Percentiles rank a stretch among this genome's conserved stretches.
Evolutionary conservation across 2,888 invertebrate genomes (phyloP).

Genomic region (Sarcophaga subvicina): DNA sequence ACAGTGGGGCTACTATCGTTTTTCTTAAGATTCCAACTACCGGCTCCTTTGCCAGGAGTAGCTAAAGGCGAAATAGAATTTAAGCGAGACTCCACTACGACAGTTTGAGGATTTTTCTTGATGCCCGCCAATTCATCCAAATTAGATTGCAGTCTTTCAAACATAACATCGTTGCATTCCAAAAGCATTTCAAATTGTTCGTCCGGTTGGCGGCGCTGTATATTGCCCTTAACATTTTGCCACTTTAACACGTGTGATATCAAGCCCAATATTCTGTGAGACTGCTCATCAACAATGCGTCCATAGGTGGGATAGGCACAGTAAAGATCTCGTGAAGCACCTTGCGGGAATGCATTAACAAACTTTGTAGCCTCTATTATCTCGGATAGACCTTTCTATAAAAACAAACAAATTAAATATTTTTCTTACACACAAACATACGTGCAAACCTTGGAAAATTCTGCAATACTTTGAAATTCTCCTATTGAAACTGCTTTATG

Average conservation of each 20-base stretch:
- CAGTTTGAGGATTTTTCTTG: constrained; percentile 83
- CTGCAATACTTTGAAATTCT: constrained; percentile 70
- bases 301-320: constrained; percentile 90
- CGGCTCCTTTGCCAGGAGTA: constrained; percentile 76
- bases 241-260: constrained; percentile 84
- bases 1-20: constrained; percentile 69
- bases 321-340: constrained; percentile 88
- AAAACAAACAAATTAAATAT: too few species aligned
- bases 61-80: constrained; percentile 61
- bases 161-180: constrained; percentile 91
- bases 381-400: constrained; percentile 83
- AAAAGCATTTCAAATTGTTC: constrained; percentile 89
- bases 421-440: constrained; percentile 52
- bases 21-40: constrained; percentile 84
- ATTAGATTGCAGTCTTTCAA: constrained; percentile 90
- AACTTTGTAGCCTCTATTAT: constrained; percentile 87
- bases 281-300: constrained; percentile 85
- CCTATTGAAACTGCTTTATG: constrained; percentile 62
- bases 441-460: constrained; percentile 75
- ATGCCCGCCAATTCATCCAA: constrained; percentile 87
- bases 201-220: constrained; percentile 84
- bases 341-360: constrained; percentile 88
- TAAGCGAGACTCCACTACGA: constrained; percentile 81
- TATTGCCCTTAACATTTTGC: constrained; percentile 84
- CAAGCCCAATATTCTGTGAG: constrained; percentile 85